Conservation (phyloP, 2,797 vertebrate species). For the Emydoidea blandingii region DNA sequence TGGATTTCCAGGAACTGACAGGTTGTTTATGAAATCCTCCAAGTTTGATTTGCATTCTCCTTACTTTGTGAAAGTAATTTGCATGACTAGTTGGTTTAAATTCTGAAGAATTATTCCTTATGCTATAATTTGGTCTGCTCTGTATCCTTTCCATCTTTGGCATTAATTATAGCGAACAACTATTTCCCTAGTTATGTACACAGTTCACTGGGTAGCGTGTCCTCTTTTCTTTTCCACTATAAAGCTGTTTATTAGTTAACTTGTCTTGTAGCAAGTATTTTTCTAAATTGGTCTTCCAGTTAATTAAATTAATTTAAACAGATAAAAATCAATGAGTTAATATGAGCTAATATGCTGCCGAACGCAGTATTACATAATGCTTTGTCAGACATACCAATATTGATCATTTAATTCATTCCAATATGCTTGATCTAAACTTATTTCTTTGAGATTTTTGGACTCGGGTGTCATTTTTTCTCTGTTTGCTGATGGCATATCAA, state of each 20-base stretch:
- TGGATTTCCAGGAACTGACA: not conserved
- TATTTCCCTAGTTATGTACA: not conserved
- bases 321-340: conserved; percentile 62
- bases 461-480: conserved; percentile 29
- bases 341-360: conserved; percentile 57
- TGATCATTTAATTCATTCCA: conserved; percentile 57
- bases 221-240: not conserved
- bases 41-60: not conserved
- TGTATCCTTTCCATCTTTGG: not conserved
- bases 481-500: conserved; percentile 34
- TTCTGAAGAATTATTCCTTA: not conserved
- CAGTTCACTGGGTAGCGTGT: rapidly evolving
- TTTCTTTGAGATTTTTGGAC: conserved; percentile 44
- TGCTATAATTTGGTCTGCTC: rapidly evolving
- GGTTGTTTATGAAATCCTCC: not conserved
- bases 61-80: conserved; percentile 7
- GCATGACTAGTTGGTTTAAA: not conserved
- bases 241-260: not conserved
- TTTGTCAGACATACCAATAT: conserved; percentile 60
- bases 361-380: conserved; percentile 52
- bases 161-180: not conserved
- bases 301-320: conserved; percentile 65
- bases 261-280: not conserved
- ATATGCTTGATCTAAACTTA: conserved; percentile 20
- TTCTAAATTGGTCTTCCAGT: conserved; percentile 44